Conservation (phyloP, 2,797 vertebrate species). For the Myioborus melanocephalus region DNA sequence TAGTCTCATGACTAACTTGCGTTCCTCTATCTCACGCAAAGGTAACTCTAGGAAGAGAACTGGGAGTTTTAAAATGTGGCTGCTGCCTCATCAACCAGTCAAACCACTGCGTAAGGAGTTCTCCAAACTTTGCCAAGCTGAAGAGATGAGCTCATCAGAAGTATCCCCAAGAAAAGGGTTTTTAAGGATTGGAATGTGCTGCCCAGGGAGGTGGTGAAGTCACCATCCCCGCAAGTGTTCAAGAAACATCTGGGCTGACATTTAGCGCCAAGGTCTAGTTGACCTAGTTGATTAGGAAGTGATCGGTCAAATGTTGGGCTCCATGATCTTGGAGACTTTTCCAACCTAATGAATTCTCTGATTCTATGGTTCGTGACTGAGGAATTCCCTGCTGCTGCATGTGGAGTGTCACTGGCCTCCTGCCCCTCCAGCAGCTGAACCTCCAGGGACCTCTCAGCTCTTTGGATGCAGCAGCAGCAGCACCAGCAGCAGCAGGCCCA, state of each 20-base stretch:
- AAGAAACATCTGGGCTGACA: neutral
- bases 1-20: rapidly evolving
- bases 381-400: rapidly evolving
- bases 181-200: neutral
- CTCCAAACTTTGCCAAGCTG: neutral
- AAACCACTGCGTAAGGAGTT: rapidly evolving
- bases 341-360: neutral
- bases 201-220: neutral
- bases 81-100: neutral
- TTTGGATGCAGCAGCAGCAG: neutral
- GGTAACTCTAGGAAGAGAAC: neutral
- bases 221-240: neutral
- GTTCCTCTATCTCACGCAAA: neutral
- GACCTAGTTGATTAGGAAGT: neutral
- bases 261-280: neutral
- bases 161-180: neutral
- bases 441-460: neutral
- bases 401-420: rapidly evolving
- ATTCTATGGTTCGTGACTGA: rapidly evolving
- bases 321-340: neutral
- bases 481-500: rapidly evolving
- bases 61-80: neutral
- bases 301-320: neutral
- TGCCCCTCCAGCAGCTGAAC: neutral
- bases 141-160: neutral